Evolutionary conservation across 1,140 invertebrate species (phyloP).

Genomic region (Temnothorax longispinosus): DNA sequence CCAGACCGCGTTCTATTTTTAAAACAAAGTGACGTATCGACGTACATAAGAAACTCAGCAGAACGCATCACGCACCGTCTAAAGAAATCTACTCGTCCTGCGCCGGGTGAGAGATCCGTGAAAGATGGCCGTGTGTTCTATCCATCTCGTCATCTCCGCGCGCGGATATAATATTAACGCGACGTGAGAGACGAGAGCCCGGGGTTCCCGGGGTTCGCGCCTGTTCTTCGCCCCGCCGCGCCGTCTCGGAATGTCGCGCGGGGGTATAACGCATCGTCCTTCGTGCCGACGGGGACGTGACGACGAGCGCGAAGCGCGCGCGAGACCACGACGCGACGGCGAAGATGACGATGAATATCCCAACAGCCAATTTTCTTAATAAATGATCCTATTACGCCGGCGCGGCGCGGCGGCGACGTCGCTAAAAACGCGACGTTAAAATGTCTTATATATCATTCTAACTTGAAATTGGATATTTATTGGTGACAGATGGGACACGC

Average conservation of each 20-base stretch:
- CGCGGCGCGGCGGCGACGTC: slow-evolving; percentile 69
- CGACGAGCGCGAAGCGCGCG: not conserved
- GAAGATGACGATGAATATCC: slow-evolving; percentile 76
- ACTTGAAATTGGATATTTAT: slow-evolving; percentile 86
- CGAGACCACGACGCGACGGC: slow-evolving; percentile 60
- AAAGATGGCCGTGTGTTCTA: slow-evolving; percentile 63
- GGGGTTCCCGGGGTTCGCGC: not conserved
- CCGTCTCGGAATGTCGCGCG: slow-evolving; percentile 15
- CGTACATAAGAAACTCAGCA: slow-evolving; percentile 15
- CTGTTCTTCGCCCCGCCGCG: slow-evolving; percentile 6
- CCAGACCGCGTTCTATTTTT: slow-evolving; percentile 30
- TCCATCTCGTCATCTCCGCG: slow-evolving; percentile 52
- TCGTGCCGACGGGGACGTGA: slow-evolving; percentile 34
- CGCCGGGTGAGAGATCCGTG: slow-evolving; percentile 24
- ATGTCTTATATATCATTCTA: slow-evolving; percentile 85
- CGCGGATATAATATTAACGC: slow-evolving; percentile 51
- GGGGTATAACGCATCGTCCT: slow-evolving; percentile 59
- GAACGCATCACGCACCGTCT: not conserved
- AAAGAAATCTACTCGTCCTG: slow-evolving; percentile 50
- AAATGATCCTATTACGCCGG: slow-evolving; percentile 84
- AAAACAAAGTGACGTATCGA: slow-evolving; percentile 63
- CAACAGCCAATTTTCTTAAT: slow-evolving; percentile 84
- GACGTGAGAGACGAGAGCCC: not conserved
- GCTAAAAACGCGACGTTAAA: slow-evolving; percentile 82
- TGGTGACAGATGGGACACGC: slow-evolving; percentile 84